phyloP scores from a whole-genome alignment of 2,113 vertebrate species.

The Pardalotus punctatus region DNA sequence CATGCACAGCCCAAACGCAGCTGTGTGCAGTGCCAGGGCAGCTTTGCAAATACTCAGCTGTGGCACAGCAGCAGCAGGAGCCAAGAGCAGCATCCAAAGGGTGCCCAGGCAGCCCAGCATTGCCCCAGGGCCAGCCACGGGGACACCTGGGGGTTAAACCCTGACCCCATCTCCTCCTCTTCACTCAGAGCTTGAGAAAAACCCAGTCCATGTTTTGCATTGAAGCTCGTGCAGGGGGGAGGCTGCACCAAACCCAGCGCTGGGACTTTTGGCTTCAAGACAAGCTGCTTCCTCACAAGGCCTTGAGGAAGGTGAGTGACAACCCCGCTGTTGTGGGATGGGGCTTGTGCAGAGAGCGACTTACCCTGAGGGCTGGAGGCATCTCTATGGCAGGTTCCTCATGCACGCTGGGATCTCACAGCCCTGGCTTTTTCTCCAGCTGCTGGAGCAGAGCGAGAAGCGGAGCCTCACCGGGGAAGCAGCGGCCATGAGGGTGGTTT shows the following conservation, averaged over 20 bases:
- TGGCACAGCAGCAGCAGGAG: neutral
- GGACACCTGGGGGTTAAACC: neutral
- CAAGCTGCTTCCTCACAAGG: neutral
- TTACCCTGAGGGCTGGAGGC: neutral
- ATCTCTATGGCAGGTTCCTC: fast-evolving
- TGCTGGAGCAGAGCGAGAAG: neutral
- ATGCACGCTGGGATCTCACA: fast-evolving
- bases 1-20: neutral
- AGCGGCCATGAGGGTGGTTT: neutral
- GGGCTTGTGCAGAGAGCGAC: neutral
- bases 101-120: neutral
- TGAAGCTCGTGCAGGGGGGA: fast-evolving
- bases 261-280: neutral
- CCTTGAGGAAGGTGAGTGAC: neutral
- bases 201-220: neutral
- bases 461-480: neutral
- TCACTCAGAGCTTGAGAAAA: neutral
- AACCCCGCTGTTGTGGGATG: fast-evolving
- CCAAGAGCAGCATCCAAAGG: neutral
- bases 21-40: neutral
- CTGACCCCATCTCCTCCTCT: neutral
- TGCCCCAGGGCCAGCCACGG: neutral
- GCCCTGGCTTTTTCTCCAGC: neutral
- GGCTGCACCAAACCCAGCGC: neutral
- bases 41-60: neutral